A percentile compares a stretch with the other conserved stretches of the same genome.
Conservation (phyloP, 2,113 vertebrate genomes). For the Felis catus region DNA sequence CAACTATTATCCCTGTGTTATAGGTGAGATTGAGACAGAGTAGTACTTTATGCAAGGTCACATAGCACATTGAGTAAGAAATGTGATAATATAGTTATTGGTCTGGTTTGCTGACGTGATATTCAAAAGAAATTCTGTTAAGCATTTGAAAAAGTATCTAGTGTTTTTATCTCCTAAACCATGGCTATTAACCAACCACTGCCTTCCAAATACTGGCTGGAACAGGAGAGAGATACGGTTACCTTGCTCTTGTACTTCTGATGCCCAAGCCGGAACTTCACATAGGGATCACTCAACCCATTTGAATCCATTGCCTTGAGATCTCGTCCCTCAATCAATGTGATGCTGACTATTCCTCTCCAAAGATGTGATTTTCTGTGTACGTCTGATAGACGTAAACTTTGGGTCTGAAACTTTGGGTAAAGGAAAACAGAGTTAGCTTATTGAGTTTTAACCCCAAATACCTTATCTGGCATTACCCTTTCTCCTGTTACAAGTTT, state of each 20-base stretch:
- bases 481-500: background rate
- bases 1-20: background rate
- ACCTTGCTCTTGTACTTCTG: slow-evolving; percentile 99
- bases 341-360: slow-evolving; percentile 97
- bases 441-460: slow-evolving; percentile 15
- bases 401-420: slow-evolving; percentile 91
- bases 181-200: background rate
- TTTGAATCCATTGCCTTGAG: slow-evolving; percentile 96
- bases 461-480: background rate
- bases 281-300: slow-evolving; percentile 95
- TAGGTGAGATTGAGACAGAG: background rate
- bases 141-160: background rate
- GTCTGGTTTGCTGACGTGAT: background rate
- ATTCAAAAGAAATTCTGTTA: background rate
- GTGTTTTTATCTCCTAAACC: background rate
- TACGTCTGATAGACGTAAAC: slow-evolving; percentile 93
- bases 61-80: background rate
- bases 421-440: slow-evolving; percentile 68
- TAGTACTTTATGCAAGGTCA: background rate
- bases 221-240: background rate
- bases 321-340: slow-evolving; percentile 92
- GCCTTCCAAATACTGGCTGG: background rate
- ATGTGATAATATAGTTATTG: background rate
- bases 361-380: slow-evolving; percentile 96
- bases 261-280: slow-evolving; percentile 96